Conservation (phyloP, 2,888 invertebrate genomes). For the Mantis religiosa region DNA sequence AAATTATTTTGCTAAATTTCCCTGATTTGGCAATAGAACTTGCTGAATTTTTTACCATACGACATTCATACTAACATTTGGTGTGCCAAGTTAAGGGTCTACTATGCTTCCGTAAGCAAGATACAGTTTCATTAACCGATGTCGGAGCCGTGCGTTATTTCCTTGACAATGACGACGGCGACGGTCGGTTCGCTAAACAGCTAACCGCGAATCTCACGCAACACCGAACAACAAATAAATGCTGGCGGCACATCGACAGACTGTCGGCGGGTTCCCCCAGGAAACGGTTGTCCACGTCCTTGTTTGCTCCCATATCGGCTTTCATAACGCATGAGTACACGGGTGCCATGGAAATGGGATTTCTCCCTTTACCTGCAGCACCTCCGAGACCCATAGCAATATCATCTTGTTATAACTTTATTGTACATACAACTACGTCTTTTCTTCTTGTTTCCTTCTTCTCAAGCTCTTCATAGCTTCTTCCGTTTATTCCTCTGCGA, state of each 20-base stretch:
- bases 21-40: no score
- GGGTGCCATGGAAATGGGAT: not conserved
- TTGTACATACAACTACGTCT: not conserved
- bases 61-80: no score
- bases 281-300: not conserved
- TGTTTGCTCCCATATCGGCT: not conserved
- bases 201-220: not conserved
- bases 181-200: not conserved
- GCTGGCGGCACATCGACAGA: not conserved
- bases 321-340: not conserved
- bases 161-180: not conserved
- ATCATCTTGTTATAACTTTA: not conserved
- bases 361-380: not conserved
- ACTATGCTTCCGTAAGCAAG: no score
- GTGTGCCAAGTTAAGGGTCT: no score
- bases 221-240: not conserved
- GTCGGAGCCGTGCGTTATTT: not conserved
- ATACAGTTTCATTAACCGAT: no score
- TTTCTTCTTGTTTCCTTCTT: not conserved
- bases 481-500: no score
- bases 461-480: no score
- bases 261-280: not conserved
- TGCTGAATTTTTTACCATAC: no score
- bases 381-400: not conserved
- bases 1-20: no score